Evolutionary conservation across 2,888 invertebrate genomes (phyloP).

Genomic region (Ectemnius lituratus): DNA sequence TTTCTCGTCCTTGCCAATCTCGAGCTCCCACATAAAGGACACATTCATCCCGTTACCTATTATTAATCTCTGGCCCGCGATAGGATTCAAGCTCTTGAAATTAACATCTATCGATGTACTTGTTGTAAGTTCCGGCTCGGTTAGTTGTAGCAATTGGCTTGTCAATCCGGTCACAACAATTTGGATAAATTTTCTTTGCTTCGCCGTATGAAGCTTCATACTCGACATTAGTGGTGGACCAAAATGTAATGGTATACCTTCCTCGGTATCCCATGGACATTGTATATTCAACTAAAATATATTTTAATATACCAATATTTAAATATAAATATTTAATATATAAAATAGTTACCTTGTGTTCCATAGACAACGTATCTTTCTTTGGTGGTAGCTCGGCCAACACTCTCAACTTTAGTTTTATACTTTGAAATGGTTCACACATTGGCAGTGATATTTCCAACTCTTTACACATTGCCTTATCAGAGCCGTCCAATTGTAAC

Average conservation of each 20-base stretch:
- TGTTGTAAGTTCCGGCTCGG: conserved; percentile 77
- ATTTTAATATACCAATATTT: conserved; percentile 26
- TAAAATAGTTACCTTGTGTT: conserved; percentile 82
- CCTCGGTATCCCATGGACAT: conserved; percentile 88
- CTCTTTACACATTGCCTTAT: conserved; percentile 73
- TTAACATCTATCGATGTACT: conserved; percentile 82
- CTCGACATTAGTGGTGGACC: conserved; percentile 89
- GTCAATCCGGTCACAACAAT: conserved; percentile 84
- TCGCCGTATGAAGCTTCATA: conserved; percentile 90
- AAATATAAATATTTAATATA: conserved; percentile 11
- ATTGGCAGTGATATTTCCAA: conserved; percentile 67
- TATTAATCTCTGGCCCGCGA: conserved; percentile 81
- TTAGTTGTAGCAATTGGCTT: conserved; percentile 73
- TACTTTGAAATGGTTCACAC: conserved; percentile 83
- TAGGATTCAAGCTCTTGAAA: conserved; percentile 84
- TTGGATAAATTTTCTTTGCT: conserved; percentile 91
- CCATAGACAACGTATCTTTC: conserved; percentile 84
- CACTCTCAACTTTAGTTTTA: conserved; percentile 82
- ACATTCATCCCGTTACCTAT: conserved; percentile 87
- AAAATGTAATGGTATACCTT: conserved; percentile 88
- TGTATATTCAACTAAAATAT: conserved; percentile 83
- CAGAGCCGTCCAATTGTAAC: conserved; percentile 78
- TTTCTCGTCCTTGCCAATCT: conserved; percentile 75
- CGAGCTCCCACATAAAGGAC: conserved; percentile 90
- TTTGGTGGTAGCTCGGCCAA: conserved; percentile 87